phyloP scores from a whole-genome alignment of 2,888 invertebrate genomes.

The Eristalis intricaria region DNA sequence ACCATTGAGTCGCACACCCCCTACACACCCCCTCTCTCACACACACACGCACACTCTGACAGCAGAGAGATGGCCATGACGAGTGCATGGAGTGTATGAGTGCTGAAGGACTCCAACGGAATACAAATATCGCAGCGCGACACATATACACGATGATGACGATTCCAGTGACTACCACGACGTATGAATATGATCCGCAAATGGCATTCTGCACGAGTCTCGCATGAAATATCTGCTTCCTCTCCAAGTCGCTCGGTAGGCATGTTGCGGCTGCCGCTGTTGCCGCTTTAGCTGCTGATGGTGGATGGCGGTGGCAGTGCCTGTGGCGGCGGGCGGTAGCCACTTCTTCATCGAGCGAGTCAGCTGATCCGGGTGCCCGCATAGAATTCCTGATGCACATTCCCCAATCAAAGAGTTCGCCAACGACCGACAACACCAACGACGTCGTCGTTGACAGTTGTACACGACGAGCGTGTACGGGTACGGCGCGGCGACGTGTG shows the following conservation, averaged over 20 bases:
- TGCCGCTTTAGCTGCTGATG: not conserved
- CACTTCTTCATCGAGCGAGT: conserved; percentile 35
- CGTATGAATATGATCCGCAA: conserved; percentile 73
- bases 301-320: not conserved
- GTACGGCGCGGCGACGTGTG: conserved; percentile 18
- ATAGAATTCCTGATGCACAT: conserved; percentile 68
- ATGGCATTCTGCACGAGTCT: conserved; percentile 71
- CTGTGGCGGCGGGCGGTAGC: not conserved
- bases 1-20: not conserved
- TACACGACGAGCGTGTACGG: conserved; percentile 8
- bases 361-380: conserved; percentile 71
- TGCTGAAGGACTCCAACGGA: conserved; percentile 53
- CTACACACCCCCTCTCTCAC: conserved; percentile 10
- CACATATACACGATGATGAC: conserved; percentile 48
- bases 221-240: conserved; percentile 66
- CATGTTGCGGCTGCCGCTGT: not conserved
- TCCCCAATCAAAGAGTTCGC: conserved; percentile 65
- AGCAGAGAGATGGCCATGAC: not conserved
- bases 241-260: conserved; percentile 62
- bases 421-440: conserved; percentile 8
- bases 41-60: conserved; percentile 20
- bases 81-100: conserved; percentile 30
- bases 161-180: conserved; percentile 57
- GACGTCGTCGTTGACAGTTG: conserved; percentile 51
- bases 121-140: conserved; percentile 61